A percentile compares a stretch with the other conserved stretches of the same genome.
phyloP scores from a whole-genome alignment of 2,797 vertebrate genomes.

The Eospalax fontanierii region DNA sequence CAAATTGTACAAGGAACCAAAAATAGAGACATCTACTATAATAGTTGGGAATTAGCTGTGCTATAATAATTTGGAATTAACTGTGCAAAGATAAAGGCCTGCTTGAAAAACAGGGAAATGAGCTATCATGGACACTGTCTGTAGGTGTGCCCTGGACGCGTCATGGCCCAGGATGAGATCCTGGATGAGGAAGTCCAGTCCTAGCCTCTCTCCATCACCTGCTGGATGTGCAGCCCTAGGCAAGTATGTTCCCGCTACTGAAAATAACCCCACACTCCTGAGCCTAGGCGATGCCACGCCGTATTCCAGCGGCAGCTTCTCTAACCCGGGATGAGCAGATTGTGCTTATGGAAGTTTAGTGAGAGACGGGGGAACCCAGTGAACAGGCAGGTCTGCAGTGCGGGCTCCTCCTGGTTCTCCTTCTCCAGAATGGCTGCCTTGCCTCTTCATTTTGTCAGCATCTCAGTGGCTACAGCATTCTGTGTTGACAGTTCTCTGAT shows the following conservation, averaged over 20 bases:
- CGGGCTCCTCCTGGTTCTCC: neutral
- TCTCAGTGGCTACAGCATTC: neutral
- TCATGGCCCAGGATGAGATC: rapidly evolving
- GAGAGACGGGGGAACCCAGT: neutral
- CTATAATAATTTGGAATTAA: neutral
- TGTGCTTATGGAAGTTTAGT: neutral
- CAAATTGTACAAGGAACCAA: neutral
- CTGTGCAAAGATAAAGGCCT: neutral
- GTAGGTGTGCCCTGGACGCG: neutral
- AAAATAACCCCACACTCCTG: neutral
- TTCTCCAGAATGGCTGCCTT: neutral
- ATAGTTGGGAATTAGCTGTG: neutral
- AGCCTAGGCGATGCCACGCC: neutral
- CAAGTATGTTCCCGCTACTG: neutral
- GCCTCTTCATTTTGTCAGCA: neutral
- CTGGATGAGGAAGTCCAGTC: neutral
- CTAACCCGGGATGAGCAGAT: rapidly evolving
- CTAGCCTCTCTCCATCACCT: neutral
- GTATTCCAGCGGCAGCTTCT: neutral
- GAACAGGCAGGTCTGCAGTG: neutral
- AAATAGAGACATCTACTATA: neutral
- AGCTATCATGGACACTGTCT: rapidly evolving
- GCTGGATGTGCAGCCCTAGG: neutral
- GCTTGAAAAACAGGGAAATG: neutral
- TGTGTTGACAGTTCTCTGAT: neutral